A percentile compares a stretch with the other conserved stretches of the same genome.
These are phyloP conservation scores for Ormyrus labotus DNA, from an alignment of 2,888 invertebrate genomes.

Conservation along the genomic window DNA sequence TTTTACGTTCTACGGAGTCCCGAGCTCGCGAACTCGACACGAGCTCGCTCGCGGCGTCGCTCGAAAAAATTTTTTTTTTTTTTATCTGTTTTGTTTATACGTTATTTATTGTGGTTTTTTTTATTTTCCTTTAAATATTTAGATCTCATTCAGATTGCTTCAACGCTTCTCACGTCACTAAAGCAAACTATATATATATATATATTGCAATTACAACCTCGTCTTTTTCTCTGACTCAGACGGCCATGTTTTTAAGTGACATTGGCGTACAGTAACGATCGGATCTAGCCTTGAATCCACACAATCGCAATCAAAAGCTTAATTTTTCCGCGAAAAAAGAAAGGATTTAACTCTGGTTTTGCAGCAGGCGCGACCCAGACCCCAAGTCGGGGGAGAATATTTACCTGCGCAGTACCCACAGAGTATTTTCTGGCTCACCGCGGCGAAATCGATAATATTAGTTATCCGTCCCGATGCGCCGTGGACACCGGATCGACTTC, in stretches of 20 bases:
- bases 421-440: constrained; percentile 45
- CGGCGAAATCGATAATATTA: constrained; percentile 42
- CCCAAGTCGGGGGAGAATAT: neutral
- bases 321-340: too few species aligned
- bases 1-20: constrained; percentile 23
- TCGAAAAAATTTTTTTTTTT: constrained; percentile 33
- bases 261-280: too few species aligned
- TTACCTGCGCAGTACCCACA: constrained; percentile 45
- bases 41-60: constrained; percentile 20
- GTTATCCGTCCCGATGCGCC: neutral
- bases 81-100: constrained; percentile 2
- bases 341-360: neutral
- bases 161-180: neutral
- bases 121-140: constrained; percentile 1
- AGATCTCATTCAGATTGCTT: neutral
- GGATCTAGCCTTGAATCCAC: too few species aligned
- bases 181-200: constrained; percentile 25
- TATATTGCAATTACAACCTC: constrained; percentile 18
- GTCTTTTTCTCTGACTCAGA: constrained; percentile 8
- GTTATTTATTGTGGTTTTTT: neutral
- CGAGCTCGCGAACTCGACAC: constrained; percentile 32
- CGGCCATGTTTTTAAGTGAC: neutral
- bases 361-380: neutral
- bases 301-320: too few species aligned
- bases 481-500: neutral